These are phyloP conservation scores for Drosophila carrolli DNA, from an alignment of 1,140 invertebrate species.

Conservation along the genomic window DNA sequence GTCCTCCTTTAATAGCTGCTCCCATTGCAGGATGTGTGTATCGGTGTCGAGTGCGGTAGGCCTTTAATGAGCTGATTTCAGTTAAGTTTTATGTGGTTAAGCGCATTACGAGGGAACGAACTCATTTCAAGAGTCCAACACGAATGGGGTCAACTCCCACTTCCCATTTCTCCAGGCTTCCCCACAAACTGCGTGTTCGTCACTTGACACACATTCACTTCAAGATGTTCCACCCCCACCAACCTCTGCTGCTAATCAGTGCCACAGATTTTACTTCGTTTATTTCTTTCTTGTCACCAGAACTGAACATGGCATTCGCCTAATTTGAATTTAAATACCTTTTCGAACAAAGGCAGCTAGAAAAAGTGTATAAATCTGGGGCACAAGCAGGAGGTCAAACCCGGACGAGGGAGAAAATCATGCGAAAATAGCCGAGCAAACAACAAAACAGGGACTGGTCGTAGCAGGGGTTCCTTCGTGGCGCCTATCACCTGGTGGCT, in stretches of 20 bases:
- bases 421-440: slow-evolving; percentile 60
- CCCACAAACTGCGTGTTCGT: slow-evolving; percentile 7
- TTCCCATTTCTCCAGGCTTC: slow-evolving; percentile 15
- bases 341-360: slow-evolving; percentile 39
- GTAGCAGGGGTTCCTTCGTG: slow-evolving; percentile 10
- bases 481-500: slow-evolving; percentile 56
- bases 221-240: slow-evolving; percentile 27
- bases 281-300: slow-evolving; percentile 50
- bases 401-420: slow-evolving; percentile 44
- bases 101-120: slow-evolving; percentile 63
- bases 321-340: slow-evolving; percentile 77
- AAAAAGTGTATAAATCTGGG: slow-evolving; percentile 68
- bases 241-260: slow-evolving; percentile 38
- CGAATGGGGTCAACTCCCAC: slow-evolving; percentile 36
- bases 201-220: slow-evolving; percentile 38
- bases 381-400: slow-evolving; percentile 57
- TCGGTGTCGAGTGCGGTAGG: slow-evolving; percentile 68
- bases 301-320: slow-evolving; percentile 74
- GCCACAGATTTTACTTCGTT: slow-evolving; percentile 12
- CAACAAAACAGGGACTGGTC: slow-evolving; percentile 38
- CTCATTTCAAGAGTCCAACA: slow-evolving; percentile 32
- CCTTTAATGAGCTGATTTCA: slow-evolving; percentile 79
- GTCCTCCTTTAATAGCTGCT: slow-evolving; percentile 19
- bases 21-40: slow-evolving; percentile 48
- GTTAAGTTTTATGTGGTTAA: slow-evolving; percentile 79